These are phyloP conservation scores for Acrossocheilus fasciatus DNA, from an alignment of 2,797 vertebrate species.

Conservation along the genomic window DNA sequence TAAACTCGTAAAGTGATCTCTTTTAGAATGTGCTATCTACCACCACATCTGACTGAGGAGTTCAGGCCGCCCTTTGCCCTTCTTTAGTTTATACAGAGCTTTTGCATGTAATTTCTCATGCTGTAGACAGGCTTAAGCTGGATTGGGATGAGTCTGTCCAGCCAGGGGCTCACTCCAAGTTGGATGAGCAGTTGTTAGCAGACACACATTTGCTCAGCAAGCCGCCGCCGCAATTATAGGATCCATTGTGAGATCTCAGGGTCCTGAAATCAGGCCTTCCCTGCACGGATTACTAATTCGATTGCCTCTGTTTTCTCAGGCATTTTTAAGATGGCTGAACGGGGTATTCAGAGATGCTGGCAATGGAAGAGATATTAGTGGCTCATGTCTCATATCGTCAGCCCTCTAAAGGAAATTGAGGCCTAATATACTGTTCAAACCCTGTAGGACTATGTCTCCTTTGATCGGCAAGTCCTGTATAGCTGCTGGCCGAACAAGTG, in stretches of 20 bases:
- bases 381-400: neutral
- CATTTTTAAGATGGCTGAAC: neutral
- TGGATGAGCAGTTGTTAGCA: neutral
- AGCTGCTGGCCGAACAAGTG: neutral
- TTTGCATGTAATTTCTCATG: neutral
- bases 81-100: neutral
- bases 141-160: neutral
- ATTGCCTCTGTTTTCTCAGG: neutral
- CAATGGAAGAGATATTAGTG: neutral
- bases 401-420: neutral
- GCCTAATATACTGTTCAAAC: neutral
- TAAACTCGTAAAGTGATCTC: neutral
- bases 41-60: neutral
- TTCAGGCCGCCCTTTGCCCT: neutral
- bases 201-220: neutral
- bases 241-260: neutral
- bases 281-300: neutral
- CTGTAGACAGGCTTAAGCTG: neutral
- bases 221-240: neutral
- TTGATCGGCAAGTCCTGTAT: neutral
- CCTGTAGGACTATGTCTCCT: neutral
- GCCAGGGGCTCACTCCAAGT: neutral
- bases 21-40: neutral
- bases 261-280: neutral
- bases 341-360: neutral